Evolutionary conservation across 2,113 vertebrate species (phyloP).

Genomic region (Xerus inauris): DNA sequence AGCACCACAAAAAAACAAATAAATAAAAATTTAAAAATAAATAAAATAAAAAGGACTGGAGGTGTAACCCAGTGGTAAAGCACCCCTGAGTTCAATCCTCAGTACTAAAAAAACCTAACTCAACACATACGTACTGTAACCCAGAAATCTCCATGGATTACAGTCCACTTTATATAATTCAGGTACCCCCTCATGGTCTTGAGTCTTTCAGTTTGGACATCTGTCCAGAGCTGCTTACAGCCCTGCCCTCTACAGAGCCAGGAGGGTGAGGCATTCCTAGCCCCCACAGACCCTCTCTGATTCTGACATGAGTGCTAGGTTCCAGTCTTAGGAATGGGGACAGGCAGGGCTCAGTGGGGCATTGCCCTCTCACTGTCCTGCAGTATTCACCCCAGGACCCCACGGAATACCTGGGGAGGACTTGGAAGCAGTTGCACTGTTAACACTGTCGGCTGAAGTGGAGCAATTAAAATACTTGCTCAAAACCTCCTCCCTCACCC

Average conservation of each 20-base stretch:
- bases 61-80: no score
- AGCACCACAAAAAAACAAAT: no score
- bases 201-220: neutral
- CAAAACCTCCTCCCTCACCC: neutral
- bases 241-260: neutral
- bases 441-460: neutral
- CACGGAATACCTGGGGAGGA: accelerated
- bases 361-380: neutral
- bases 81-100: no score
- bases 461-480: neutral
- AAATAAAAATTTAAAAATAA: no score
- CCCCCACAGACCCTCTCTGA: neutral
- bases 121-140: neutral
- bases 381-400: neutral
- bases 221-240: neutral
- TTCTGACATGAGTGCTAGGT: neutral
- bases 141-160: neutral
- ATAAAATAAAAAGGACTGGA: no score
- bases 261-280: neutral
- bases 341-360: neutral
- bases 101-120: no score
- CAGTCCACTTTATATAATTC: neutral
- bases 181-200: neutral
- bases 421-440: neutral
- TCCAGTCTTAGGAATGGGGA: neutral